A percentile compares a stretch with the other conserved stretches of the same genome.
Evolutionary conservation across 30 jellyfish, hydroid and myxozoan species (phyloP).

Genomic region (Hydractinia symbiolongicarpus): DNA sequence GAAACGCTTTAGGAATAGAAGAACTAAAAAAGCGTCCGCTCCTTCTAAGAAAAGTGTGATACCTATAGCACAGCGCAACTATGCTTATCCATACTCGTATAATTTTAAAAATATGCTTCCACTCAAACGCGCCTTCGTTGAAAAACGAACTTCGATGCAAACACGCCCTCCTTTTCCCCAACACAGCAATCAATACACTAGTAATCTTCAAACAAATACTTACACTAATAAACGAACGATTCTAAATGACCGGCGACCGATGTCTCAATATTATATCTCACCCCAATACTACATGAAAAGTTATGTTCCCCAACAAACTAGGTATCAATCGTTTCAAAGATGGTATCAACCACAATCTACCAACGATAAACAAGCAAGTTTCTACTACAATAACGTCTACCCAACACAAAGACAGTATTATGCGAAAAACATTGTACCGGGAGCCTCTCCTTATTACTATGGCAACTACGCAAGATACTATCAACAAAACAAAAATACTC

Average conservation of each 20-base stretch:
- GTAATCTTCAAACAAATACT: too few species aligned
- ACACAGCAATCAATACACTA: too few species aligned
- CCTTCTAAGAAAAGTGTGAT: slow-evolving; percentile 6
- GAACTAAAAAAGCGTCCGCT: neutral
- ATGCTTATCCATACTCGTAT: too few species aligned
- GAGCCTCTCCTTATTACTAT: neutral
- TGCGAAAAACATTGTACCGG: neutral
- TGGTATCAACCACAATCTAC: neutral
- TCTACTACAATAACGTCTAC: neutral
- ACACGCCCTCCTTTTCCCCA: too few species aligned
- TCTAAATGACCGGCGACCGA: too few species aligned
- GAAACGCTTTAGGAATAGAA: neutral
- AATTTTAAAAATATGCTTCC: too few species aligned
- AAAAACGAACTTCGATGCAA: too few species aligned
- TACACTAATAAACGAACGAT: too few species aligned
- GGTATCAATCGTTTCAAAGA: neutral
- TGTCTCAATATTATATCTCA: too few species aligned
- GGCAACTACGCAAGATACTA: neutral
- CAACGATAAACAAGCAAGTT: neutral
- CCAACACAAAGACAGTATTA: neutral
- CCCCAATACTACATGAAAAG: too few species aligned
- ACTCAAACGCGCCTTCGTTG: too few species aligned
- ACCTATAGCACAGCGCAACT: neutral
- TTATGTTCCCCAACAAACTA: too few species aligned
- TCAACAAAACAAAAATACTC: neutral